phyloP scores from a whole-genome alignment of 2,888 invertebrate species.

The Hirtodrosophila trivittata region DNA sequence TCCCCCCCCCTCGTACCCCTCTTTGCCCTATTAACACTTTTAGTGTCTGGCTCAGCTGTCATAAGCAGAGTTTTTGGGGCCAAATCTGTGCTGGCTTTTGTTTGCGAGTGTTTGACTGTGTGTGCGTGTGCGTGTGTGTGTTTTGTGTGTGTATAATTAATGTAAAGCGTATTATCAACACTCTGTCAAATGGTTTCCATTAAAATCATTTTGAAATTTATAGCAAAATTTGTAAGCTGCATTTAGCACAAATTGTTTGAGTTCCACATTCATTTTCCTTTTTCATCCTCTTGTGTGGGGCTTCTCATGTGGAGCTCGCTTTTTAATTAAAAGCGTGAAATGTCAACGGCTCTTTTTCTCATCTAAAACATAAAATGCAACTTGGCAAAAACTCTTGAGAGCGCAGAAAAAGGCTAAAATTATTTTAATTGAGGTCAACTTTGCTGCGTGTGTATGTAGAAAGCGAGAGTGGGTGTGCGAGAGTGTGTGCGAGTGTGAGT shows the following conservation, averaged over 20 bases:
- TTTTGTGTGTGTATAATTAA: slow-evolving; percentile 31
- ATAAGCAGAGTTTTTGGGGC: slow-evolving; percentile 47
- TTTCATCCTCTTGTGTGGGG: background rate
- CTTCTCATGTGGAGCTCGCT: slow-evolving; percentile 1
- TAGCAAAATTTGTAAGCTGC: slow-evolving; percentile 42
- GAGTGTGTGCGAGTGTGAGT: slow-evolving; percentile 6
- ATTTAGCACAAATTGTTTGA: slow-evolving; percentile 58
- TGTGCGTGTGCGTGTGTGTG: background rate
- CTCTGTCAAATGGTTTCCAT: slow-evolving; percentile 48
- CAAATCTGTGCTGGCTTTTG: slow-evolving; percentile 4
- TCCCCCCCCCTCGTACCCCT: background rate
- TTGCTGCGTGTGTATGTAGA: slow-evolving; percentile 10
- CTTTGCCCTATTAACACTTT: background rate
- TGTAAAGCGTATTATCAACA: slow-evolving; percentile 55
- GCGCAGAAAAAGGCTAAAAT: slow-evolving; percentile 34
- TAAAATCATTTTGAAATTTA: slow-evolving; percentile 55
- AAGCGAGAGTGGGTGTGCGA: slow-evolving; percentile 9
- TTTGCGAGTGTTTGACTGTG: background rate
- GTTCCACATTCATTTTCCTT: background rate
- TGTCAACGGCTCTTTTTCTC: slow-evolving; percentile 59
- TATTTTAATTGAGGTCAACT: slow-evolving; percentile 71
- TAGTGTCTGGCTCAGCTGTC: slow-evolving; percentile 38
- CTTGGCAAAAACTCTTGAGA: slow-evolving; percentile 55
- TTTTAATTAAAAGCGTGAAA: slow-evolving; percentile 71
- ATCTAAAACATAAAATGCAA: slow-evolving; percentile 40